Percentiles rank a stretch among this genome's conserved stretches.
Conservation (phyloP, 2,113 vertebrate genomes). For the Alaudala cheleensis region DNA sequence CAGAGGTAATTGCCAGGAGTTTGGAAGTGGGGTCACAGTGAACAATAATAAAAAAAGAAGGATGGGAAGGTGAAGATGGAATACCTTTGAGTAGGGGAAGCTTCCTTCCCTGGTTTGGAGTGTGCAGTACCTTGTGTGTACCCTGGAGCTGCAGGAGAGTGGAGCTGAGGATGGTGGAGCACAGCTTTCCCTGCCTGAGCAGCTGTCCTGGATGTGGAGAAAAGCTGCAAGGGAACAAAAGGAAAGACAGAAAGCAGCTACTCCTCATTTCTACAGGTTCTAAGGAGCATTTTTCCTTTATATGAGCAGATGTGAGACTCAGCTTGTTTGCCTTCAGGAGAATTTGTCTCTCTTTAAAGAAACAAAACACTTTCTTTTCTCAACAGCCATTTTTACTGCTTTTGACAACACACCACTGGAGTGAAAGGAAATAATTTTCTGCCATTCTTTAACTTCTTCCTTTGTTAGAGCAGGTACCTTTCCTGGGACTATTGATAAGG, state of each 20-base stretch:
- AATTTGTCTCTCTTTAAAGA: not conserved
- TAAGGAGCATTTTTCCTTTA: not conserved
- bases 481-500: not conserved
- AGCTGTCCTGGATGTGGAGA: not conserved
- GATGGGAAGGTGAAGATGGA: not conserved
- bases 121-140: not conserved
- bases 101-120: not conserved
- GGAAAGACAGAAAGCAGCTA: not conserved
- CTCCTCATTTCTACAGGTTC: not conserved
- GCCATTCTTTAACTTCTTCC: not conserved
- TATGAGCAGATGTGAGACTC: not conserved
- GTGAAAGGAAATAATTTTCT: not conserved
- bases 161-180: not conserved
- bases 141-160: not conserved
- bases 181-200: not conserved
- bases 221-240: constrained; percentile 4
- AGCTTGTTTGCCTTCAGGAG: not conserved
- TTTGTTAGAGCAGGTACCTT: not conserved
- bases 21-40: not conserved
- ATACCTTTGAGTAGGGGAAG: not conserved
- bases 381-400: constrained; percentile 12
- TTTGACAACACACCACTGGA: not conserved
- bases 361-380: not conserved
- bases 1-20: not conserved
- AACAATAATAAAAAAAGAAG: not conserved